Evolutionary conservation across 2,113 vertebrate species (phyloP).

Genomic region (Solenodon paradoxus): DNA sequence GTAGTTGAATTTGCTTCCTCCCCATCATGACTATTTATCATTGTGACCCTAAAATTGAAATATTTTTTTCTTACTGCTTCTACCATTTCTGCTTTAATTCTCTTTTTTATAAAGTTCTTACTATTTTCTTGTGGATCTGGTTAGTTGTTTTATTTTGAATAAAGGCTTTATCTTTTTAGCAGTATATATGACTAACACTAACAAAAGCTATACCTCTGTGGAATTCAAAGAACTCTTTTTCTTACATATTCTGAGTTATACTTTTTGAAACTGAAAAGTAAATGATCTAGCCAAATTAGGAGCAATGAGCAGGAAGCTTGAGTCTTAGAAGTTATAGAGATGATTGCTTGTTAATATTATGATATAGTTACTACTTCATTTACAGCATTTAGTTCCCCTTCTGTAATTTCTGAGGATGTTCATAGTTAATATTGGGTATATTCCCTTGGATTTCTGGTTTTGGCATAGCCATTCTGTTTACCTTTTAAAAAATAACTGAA

Average conservation of each 20-base stretch:
- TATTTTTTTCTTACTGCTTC: conserved; percentile 45
- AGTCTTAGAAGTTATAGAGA: conserved; percentile 44
- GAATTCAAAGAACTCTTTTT: conserved; percentile 40
- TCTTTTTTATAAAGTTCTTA: conserved; percentile 42
- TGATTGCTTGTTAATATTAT: conserved; percentile 35
- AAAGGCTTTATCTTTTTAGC: conserved; percentile 9
- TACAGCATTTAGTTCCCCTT: conserved; percentile 38
- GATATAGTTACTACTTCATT: conserved; percentile 32
- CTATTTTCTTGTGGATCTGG: conserved; percentile 31
- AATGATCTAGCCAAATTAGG: background rate
- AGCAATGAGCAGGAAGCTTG: conserved; percentile 18
- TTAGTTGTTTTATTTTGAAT: conserved; percentile 52
- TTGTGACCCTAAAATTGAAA: conserved; percentile 26
- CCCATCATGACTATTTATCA: conserved; percentile 16
- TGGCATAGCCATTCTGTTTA: conserved; percentile 27
- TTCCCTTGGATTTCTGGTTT: conserved; percentile 45
- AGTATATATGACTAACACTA: conserved; percentile 21
- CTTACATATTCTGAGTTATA: background rate
- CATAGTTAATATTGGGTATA: conserved; percentile 47
- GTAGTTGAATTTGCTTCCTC: background rate
- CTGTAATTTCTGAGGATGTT: conserved; percentile 62
- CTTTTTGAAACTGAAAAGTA: conserved; percentile 50
- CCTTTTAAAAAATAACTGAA: conserved; percentile 39
- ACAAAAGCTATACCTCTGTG: background rate
- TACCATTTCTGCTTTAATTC: conserved; percentile 44